A percentile compares a stretch with the other conserved stretches of the same genome.
phyloP scores from a whole-genome alignment of 2,113 vertebrate genomes.

The Condylura cristata region DNA sequence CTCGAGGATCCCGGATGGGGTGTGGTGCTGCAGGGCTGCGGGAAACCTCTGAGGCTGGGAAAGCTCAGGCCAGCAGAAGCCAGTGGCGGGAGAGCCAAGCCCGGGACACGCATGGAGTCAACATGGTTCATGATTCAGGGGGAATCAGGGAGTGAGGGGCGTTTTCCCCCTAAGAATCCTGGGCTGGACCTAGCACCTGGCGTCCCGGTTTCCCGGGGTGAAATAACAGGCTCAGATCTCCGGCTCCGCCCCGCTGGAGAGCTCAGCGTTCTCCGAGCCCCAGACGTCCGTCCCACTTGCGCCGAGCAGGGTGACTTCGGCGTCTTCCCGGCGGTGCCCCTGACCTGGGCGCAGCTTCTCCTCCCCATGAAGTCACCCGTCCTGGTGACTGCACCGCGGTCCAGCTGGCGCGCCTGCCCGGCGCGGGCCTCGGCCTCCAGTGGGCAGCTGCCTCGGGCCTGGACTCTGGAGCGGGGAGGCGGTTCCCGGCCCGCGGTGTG shows the following conservation, averaged over 20 bases:
- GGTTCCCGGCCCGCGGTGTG: no score
- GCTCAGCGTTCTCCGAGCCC: neutral
- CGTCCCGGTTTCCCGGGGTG: neutral
- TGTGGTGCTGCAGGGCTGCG: no score
- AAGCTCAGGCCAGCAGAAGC: slow-evolving; percentile 24
- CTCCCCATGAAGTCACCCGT: neutral
- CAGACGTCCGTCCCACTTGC: no score
- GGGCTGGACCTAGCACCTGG: neutral
- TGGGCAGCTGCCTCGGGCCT: no score
- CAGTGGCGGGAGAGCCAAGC: neutral
- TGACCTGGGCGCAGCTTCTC: no score
- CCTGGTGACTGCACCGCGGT: neutral
- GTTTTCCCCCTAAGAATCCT: neutral
- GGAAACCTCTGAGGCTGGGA: neutral
- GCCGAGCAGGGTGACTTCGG: no score
- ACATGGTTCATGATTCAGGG: slow-evolving; percentile 43
- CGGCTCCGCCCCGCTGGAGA: neutral
- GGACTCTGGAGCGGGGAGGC: no score
- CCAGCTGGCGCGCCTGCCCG: no score
- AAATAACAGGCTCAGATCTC: neutral
- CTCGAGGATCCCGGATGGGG: no score
- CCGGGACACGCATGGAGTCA: neutral
- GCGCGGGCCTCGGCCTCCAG: fast-evolving
- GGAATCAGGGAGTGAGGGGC: slow-evolving; percentile 49
- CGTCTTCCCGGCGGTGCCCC: no score